phyloP scores from a whole-genome alignment of 2,888 invertebrate species.

The Caenorhabditis sp. region DNA sequence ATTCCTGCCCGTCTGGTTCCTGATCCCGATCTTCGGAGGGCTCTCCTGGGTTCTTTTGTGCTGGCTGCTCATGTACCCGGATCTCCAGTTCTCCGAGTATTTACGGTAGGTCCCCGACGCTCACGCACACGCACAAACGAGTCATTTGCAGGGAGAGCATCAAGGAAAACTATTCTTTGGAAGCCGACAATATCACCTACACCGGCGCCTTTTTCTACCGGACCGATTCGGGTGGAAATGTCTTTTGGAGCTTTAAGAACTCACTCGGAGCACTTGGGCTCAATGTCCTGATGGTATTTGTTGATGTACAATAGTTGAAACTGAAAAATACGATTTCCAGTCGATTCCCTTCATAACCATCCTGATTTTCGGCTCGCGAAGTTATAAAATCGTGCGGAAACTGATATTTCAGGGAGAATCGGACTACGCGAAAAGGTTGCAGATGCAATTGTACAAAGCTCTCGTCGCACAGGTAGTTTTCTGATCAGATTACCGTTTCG shows the following conservation, averaged over 20 bases:
- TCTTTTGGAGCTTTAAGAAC: constrained; percentile 15
- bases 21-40: constrained; percentile 10
- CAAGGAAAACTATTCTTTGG: constrained; percentile 5
- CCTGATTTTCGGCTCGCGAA: constrained; percentile 12
- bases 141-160: constrained; percentile 9
- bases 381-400: constrained; percentile 2
- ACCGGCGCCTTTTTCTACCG: constrained; percentile 28
- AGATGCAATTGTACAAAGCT: constrained; percentile 38
- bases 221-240: background rate
- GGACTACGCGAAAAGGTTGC: constrained; percentile 18
- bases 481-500: background rate
- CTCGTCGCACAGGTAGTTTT: constrained; percentile 28
- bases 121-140: background rate
- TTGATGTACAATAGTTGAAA: too few species aligned
- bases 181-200: constrained; percentile 20
- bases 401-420: constrained; percentile 18
- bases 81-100: constrained; percentile 17
- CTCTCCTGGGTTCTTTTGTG: constrained; percentile 8
- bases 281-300: constrained; percentile 38
- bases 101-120: background rate
- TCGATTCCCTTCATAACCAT: constrained; percentile 17
- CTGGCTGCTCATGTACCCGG: constrained; percentile 14
- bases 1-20: constrained; percentile 22
- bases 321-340: constrained; percentile 14
- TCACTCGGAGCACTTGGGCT: constrained; percentile 28